Base-by-base conservation (phyloP, 2,113 vertebrate species). In the Bambusicola thoracicus region DNA sequence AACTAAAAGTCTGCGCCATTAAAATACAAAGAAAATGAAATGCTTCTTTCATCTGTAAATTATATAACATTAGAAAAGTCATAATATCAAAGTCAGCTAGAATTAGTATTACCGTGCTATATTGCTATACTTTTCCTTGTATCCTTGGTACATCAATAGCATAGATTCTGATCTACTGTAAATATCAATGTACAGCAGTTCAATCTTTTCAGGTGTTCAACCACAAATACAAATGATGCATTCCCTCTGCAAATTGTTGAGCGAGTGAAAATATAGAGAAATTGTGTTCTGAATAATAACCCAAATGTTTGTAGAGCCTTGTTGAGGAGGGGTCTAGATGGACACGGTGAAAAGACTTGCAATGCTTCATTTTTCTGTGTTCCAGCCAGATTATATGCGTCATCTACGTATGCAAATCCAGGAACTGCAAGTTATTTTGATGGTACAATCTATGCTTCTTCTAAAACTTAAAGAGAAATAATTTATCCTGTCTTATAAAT, bases 91-190 rank as follows among this genome's bases (percentile, higher is more conserved):
- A 55, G 83, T 55, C 65, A 68, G 38, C 43, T 46, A 25, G 49
- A 65, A 49, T 63, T 84, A 72, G 2, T 53, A 36, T 41, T 13
- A 21, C 8, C 7, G 46, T 90, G 58, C 22, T 87, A 81, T 92
- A 59, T 29, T 90, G n/a, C 27, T 83, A 12, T 75, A 34, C 56
- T 95, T 94, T 83, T 92, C 67, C 73, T 87, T 90, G 15, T 53
- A 53, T 53, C 27, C 83, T 30, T 84, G 68, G 89, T 79, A 92
- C 81, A 94, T 82, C 74, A 55, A 24, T 44, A 83, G 59, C 32
- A 49, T 69, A 48, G 36, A 88, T 92, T 77, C 90, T 43, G 92
- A 11, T 59, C 20, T 38, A 5, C 80, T 70, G 2, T 40, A 58
- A 74, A 5, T 48, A 43, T n/a, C 22, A 41, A 18, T 66, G 59